A percentile compares a stretch with the other conserved stretches of the same genome.
Evolutionary conservation across 2,113 vertebrate species (phyloP).

Genomic region (Pitta sordida): DNA sequence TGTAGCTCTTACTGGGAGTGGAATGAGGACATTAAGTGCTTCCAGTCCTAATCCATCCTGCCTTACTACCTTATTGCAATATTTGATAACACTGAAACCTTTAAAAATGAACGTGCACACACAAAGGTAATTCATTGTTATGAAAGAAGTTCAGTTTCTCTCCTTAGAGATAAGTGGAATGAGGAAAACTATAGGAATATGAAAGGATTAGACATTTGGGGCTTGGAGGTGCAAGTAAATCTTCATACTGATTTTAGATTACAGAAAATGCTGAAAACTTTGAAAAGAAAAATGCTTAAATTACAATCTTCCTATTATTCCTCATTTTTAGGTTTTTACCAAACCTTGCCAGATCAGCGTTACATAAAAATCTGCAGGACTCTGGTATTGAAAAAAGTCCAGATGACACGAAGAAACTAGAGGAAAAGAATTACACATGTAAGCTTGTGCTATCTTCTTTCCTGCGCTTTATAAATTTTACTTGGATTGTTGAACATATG

Average conservation of each 20-base stretch:
- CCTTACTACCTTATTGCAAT: background rate
- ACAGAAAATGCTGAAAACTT: background rate
- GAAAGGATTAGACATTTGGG: background rate
- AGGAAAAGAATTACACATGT: slow-evolving; percentile 77
- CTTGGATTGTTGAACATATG: background rate
- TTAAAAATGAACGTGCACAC: background rate
- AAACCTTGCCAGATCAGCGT: slow-evolving; percentile 83
- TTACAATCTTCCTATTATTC: background rate
- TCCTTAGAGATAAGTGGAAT: background rate
- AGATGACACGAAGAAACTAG: slow-evolving; percentile 43
- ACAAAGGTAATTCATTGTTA: background rate
- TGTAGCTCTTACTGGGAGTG: background rate
- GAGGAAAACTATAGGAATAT: background rate
- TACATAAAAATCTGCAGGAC: slow-evolving; percentile 85
- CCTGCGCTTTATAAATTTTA: background rate
- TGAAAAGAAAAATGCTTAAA: background rate
- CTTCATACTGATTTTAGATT: background rate
- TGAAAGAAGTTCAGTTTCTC: background rate
- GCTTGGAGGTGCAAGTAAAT: background rate
- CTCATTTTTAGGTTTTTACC: slow-evolving; percentile 86
- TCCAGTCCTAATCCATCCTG: background rate
- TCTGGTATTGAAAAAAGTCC: slow-evolving; percentile 73
- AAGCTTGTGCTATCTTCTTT: slow-evolving; percentile 50
- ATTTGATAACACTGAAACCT: background rate
- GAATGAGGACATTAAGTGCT: background rate